Conservation (phyloP, 2,113 vertebrate genomes). For the Leucoraja erinaceus region DNA sequence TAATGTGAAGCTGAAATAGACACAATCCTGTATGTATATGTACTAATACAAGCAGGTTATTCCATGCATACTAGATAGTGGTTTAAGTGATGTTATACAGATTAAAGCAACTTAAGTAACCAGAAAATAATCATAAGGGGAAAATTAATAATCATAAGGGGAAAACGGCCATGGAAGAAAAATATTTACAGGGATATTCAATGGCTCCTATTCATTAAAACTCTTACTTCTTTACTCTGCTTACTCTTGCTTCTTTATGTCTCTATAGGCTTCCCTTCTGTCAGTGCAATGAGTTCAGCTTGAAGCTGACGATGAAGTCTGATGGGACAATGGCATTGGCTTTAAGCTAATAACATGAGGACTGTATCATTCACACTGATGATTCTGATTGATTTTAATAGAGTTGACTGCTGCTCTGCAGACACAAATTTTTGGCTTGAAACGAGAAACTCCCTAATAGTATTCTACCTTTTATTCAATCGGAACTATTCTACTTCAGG, state of each 20-base stretch:
- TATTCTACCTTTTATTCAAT: conserved; percentile 22
- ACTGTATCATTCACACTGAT: neutral
- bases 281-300: neutral
- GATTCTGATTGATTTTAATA: neutral
- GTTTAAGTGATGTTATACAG: neutral
- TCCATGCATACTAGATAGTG: too few species aligned
- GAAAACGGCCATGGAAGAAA: neutral
- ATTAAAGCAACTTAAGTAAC: neutral
- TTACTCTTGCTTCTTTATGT: neutral
- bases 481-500: neutral
- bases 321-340: neutral
- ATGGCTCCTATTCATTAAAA: neutral
- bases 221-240: too few species aligned
- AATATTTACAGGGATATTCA: neutral
- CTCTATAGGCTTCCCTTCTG: neutral
- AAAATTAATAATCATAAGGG: neutral
- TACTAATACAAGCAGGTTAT: too few species aligned
- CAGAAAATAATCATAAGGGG: neutral
- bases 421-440: neutral
- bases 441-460: neutral
- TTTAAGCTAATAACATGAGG: neutral
- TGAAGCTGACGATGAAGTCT: neutral
- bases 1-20: too few species aligned
- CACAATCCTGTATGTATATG: too few species aligned
- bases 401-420: neutral